Evolutionary conservation across 2,888 invertebrate genomes (phyloP), one percentile per base, ranked within the genome.

Genomic region (Ochropleura leucogaster): DNA sequence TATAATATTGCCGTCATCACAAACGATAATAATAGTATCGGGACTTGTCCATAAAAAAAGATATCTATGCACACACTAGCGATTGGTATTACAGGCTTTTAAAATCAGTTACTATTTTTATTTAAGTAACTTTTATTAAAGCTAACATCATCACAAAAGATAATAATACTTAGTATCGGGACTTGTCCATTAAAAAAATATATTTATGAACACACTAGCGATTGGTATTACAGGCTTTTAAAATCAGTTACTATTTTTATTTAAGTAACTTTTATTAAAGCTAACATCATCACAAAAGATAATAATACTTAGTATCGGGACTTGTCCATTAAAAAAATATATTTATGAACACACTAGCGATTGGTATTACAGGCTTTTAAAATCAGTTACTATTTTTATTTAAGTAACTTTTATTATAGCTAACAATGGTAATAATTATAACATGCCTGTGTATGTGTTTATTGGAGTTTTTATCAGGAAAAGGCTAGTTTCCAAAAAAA

Each of bases 41-140:
- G 16, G 53, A 74, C 0, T n/a, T 40, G 20, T 74, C 62, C 81
- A 9, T 16, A 66, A 49, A 51, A 51, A 14, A n/a, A 60, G 0
- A 0, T 7, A 16, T 12, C 20, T 20, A 20, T 66, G 49, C 49
- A 62, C 53, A 62, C 44, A 44, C 7, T 49, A 53, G 16, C 12
- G 18, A 14, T 4, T 9, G 30, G n/a, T 40, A 51, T 14, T 12
- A 62, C 51, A 47, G 12, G 9, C n/a, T 4, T 47, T 14, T 47
- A n/a, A 47, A 47, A n/a, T 60, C 0, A 46, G 18, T 40, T 14
- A 20, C 8, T 30, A 30, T 8, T 72, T 12, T 46, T 20, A 55
- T 20, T 20, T 14, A 20, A 30, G 14, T 14, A 20, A 20, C 20
- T 2, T 55, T 55, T n/a, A 53, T n/a, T 18, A n/a, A n/a, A n/a